Evolutionary conservation across 1,140 invertebrate genomes (phyloP).

Genomic region (Mylabris phalerata): DNA sequence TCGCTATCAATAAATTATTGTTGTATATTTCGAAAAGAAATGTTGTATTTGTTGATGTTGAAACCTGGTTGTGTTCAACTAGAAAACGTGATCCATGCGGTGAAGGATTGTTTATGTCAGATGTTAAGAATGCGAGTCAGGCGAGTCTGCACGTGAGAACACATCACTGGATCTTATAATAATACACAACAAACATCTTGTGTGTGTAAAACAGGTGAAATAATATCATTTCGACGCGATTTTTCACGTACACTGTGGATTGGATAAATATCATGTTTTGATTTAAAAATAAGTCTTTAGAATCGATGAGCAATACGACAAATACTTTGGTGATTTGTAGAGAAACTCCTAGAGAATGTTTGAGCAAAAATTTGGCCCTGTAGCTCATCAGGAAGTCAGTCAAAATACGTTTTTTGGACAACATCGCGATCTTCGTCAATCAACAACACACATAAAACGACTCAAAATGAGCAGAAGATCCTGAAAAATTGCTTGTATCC

Average conservation of each 20-base stretch:
- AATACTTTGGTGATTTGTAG: too few relatives aligned
- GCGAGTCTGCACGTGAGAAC: conserved; percentile 20
- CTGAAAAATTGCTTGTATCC: too few relatives aligned
- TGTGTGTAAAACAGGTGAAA: conserved; percentile 4
- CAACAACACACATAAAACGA: too few relatives aligned
- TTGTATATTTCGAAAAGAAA: neutral
- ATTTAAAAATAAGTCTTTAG: too few relatives aligned
- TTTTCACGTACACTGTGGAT: neutral
- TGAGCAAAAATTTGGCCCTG: too few relatives aligned
- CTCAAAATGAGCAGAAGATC: too few relatives aligned
- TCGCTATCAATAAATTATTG: neutral
- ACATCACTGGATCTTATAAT: conserved; percentile 1
- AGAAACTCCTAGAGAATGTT: too few relatives aligned
- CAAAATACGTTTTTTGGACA: too few relatives aligned
- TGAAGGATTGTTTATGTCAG: conserved; percentile 23
- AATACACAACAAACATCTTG: neutral
- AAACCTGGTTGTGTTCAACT: conserved; percentile 2
- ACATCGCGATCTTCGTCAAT: too few relatives aligned
- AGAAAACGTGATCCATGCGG: conserved; percentile 20
- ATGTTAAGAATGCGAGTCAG: conserved; percentile 25
- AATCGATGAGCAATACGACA: too few relatives aligned
- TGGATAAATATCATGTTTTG: too few relatives aligned
- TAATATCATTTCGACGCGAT: conserved; percentile 3
- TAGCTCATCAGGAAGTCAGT: too few relatives aligned
- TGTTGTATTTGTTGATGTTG: conserved; percentile 6